These are phyloP conservation scores for Onychomys arenicola DNA, from an alignment of 2,797 vertebrate species.

Conservation along the genomic window DNA sequence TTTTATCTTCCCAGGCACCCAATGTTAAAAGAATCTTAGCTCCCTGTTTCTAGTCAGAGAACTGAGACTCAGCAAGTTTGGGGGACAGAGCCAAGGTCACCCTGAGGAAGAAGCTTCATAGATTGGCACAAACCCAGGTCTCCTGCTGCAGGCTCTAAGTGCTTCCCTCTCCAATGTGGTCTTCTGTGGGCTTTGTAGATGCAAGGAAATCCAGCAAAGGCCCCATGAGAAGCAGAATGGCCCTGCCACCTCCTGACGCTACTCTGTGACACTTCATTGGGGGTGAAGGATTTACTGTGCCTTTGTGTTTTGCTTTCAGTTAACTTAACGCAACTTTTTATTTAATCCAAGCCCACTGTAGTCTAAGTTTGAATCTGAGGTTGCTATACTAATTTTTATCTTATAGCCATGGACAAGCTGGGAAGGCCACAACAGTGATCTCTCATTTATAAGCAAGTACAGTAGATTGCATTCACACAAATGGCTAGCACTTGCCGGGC, in stretches of 20 bases:
- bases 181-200: neutral
- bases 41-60: neutral
- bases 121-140: neutral
- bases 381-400: neutral
- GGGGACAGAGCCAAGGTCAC: constrained; percentile 26
- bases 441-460: neutral
- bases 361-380: neutral
- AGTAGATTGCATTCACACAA: neutral
- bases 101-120: neutral
- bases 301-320: neutral
- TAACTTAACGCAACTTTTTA: constrained; percentile 37
- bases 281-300: neutral
- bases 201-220: neutral
- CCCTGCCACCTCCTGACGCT: neutral
- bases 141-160: neutral
- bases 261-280: neutral
- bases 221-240: neutral
- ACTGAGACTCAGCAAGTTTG: neutral
- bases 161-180: neutral
- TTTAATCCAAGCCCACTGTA: neutral
- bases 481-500: neutral
- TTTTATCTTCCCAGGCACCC: constrained; percentile 2
- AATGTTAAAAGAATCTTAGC: neutral
- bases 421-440: neutral
- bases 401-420: neutral